phyloP scores from a whole-genome alignment of 2,113 vertebrate genomes.

The Melanostigma gelatinosum region DNA sequence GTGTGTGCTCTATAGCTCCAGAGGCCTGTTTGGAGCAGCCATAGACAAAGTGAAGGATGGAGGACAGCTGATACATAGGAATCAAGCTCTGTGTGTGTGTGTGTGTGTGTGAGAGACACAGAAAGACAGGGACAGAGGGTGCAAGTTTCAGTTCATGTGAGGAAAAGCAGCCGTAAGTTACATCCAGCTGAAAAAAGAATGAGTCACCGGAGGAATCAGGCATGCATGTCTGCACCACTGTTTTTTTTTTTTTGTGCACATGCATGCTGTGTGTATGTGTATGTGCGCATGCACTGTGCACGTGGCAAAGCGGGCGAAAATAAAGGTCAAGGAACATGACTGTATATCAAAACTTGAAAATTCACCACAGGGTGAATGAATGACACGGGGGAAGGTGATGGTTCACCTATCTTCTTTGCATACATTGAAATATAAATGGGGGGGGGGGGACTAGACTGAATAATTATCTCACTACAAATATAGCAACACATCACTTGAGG shows the following conservation, averaged over 20 bases:
- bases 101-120: neutral
- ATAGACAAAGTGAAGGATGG: constrained; percentile 38
- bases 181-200: constrained; percentile 21
- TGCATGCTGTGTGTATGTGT: neutral
- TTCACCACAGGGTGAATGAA: neutral
- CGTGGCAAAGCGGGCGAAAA: neutral
- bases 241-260: neutral
- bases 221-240: neutral
- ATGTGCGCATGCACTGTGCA: neutral
- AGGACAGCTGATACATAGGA: constrained; percentile 32
- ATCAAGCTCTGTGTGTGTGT: neutral
- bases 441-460: neutral
- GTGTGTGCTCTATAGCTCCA: constrained; percentile 21
- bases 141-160: neutral
- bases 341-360: neutral
- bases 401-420: neutral
- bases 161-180: neutral
- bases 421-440: neutral
- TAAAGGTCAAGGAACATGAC: neutral
- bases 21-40: constrained; percentile 21
- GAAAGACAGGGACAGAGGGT: neutral
- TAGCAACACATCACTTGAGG: neutral
- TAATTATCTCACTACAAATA: neutral
- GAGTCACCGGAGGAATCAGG: constrained; percentile 8
- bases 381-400: neutral